Conservation (phyloP, 2,113 vertebrate species). For the Parotia lawesii region DNA sequence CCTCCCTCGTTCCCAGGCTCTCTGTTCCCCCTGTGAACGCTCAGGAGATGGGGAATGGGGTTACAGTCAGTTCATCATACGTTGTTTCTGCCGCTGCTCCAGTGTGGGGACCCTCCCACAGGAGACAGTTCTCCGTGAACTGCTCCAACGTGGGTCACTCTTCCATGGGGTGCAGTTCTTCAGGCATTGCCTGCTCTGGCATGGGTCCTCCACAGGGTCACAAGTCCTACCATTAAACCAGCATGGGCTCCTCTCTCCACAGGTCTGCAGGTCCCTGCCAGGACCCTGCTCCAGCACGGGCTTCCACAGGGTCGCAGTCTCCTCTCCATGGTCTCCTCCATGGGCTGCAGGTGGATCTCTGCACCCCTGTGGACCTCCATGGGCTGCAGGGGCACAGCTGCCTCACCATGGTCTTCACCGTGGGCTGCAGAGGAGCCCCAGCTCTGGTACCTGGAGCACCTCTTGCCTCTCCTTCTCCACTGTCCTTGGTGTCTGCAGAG, state of each 20-base stretch:
- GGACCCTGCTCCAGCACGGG: neutral
- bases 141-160: neutral
- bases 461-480: neutral
- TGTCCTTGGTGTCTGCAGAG: neutral
- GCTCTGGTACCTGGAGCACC: neutral
- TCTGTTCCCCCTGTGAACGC: fast-evolving
- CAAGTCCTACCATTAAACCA: neutral
- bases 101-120: neutral
- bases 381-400: neutral
- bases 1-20: neutral
- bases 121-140: neutral
- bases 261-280: neutral
- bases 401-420: neutral
- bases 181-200: neutral
- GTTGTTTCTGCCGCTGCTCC: neutral
- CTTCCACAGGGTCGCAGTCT: no score
- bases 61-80: neutral
- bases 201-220: neutral
- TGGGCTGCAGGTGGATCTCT: neutral
- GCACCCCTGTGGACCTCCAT: no score
- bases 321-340: neutral
- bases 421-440: fast-evolving
- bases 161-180: neutral
- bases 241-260: neutral
- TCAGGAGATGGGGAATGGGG: neutral